A percentile compares a stretch with the other conserved stretches of the same genome.
phyloP scores from a whole-genome alignment of 2,797 vertebrate species.

The Myripristis murdjan region DNA sequence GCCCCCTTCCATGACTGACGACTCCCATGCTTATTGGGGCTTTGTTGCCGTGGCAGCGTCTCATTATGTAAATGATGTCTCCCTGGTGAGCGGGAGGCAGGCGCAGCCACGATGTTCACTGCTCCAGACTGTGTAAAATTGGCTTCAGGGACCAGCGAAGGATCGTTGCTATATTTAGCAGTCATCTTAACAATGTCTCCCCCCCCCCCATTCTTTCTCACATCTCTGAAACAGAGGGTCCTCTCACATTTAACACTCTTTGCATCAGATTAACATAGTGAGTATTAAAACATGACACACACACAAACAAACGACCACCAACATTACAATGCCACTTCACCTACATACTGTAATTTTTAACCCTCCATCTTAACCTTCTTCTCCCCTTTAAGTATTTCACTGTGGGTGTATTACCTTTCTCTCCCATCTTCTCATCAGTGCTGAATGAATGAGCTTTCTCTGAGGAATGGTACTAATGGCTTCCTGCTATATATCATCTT shows the following conservation, averaged over 20 bases:
- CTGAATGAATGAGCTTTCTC: slow-evolving; percentile 55
- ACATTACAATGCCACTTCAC: slow-evolving; percentile 26
- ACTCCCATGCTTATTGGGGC: slow-evolving; percentile 62
- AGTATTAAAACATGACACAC: slow-evolving; percentile 35
- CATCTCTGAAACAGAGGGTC: slow-evolving; percentile 61
- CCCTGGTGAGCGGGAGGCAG: slow-evolving; percentile 74
- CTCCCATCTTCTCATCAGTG: slow-evolving; percentile 43
- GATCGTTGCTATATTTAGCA: slow-evolving; percentile 82
- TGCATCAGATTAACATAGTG: slow-evolving; percentile 46
- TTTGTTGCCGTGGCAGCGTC: slow-evolving; percentile 80
- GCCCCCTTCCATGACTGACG: slow-evolving; percentile 54
- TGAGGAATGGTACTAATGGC: slow-evolving; percentile 51
- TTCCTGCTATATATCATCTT: slow-evolving; percentile 59
- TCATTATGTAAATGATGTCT: slow-evolving; percentile 84
- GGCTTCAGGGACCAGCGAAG: slow-evolving; percentile 76
- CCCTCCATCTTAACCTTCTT: slow-evolving; percentile 20
- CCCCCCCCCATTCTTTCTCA: slow-evolving; percentile 56
- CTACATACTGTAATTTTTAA: slow-evolving; percentile 24
- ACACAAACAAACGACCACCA: not conserved
- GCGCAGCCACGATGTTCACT: slow-evolving; percentile 72
- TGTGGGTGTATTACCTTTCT: slow-evolving; percentile 27
- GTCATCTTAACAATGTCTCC: slow-evolving; percentile 69
- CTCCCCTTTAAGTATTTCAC: slow-evolving; percentile 36
- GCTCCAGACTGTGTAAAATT: slow-evolving; percentile 81
- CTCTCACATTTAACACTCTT: slow-evolving; percentile 52